A percentile compares a stretch with the other conserved stretches of the same genome.
Conservation (phyloP, 2,797 vertebrate species). For the Benthosema pterotum region DNA sequence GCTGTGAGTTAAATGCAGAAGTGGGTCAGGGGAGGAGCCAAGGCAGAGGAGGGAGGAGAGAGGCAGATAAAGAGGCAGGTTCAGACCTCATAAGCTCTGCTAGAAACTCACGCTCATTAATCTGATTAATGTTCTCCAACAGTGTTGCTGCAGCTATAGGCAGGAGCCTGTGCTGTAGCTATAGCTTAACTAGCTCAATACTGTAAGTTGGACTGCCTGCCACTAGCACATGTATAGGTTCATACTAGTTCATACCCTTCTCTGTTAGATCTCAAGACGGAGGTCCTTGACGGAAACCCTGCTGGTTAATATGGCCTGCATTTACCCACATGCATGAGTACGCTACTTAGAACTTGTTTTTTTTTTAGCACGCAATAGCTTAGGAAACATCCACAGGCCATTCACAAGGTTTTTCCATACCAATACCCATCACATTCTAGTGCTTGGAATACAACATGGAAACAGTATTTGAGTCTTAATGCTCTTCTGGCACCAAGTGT, state of each 20-base stretch:
- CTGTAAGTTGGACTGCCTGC: no score
- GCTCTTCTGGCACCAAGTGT: neutral
- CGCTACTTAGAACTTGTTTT: neutral
- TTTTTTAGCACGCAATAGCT: neutral
- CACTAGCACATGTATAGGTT: no score
- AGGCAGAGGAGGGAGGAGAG: constrained; percentile 32
- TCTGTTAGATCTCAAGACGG: no score
- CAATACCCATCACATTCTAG: constrained; percentile 3
- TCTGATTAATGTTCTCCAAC: constrained; percentile 77
- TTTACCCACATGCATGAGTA: no score
- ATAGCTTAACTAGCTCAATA: no score
- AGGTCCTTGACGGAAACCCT: no score
- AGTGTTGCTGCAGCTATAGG: constrained; percentile 35
- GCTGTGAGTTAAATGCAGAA: constrained; percentile 60
- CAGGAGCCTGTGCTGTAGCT: constrained; percentile 9
- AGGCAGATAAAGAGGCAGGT: constrained; percentile 51
- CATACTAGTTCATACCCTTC: no score
- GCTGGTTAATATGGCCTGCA: no score
- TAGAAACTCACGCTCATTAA: constrained; percentile 77
- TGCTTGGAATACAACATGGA: constrained; percentile 9
- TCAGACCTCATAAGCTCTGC: constrained; percentile 69
- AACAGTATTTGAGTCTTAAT: constrained; percentile 8
- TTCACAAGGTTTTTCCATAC: constrained; percentile 31
- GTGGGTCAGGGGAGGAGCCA: constrained; percentile 61
- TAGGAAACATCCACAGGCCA: constrained; percentile 1